A percentile compares a stretch with the other conserved stretches of the same genome.
Conservation (phyloP, 2,797 vertebrate genomes). For the Sebastolobus alascanus region DNA sequence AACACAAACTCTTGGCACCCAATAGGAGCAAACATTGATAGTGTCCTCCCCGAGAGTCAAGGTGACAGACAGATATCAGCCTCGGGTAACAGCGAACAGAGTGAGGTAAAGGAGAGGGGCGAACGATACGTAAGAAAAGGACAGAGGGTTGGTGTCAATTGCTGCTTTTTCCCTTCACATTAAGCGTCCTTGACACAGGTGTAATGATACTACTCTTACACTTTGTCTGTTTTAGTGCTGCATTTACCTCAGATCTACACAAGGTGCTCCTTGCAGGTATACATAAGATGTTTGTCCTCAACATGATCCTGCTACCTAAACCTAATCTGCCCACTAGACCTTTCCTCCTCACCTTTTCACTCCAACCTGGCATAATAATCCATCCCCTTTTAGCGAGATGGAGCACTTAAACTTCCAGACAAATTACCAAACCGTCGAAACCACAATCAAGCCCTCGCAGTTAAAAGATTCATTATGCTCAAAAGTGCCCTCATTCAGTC, state of each 20-base stretch:
- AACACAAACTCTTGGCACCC: conserved; percentile 57
- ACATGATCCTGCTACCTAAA: conserved; percentile 65
- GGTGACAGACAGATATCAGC: conserved; percentile 65
- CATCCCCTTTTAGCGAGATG: conserved; percentile 22
- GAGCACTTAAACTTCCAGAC: conserved; percentile 36
- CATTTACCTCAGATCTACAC: conserved; percentile 66
- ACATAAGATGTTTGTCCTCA: conserved; percentile 58
- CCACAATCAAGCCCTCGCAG: conserved; percentile 21
- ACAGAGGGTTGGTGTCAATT: conserved; percentile 77
- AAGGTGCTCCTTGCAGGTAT: conserved; percentile 38
- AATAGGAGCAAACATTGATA: conserved; percentile 23
- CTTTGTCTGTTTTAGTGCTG: conserved; percentile 60
- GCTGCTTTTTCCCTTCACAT: conserved; percentile 65
- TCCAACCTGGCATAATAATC: conserved; percentile 42
- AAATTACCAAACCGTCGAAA: conserved; percentile 45
- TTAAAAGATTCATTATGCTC: conserved; percentile 58
- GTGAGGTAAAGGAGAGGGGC: conserved; percentile 71
- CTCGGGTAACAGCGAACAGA: conserved; percentile 64
- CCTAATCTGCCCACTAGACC: conserved; percentile 52
- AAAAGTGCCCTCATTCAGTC: conserved; percentile 59
- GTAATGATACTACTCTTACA: conserved; percentile 75
- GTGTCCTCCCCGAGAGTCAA: conserved; percentile 58
- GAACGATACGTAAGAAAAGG: conserved; percentile 70
- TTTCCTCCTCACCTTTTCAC: conserved; percentile 54
- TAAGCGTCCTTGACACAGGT: conserved; percentile 74